Evolutionary conservation across 1,140 invertebrate genomes (phyloP), one percentile per base, ranked within the genome.

Genomic region (Lordiphosa stackelbergi): DNA sequence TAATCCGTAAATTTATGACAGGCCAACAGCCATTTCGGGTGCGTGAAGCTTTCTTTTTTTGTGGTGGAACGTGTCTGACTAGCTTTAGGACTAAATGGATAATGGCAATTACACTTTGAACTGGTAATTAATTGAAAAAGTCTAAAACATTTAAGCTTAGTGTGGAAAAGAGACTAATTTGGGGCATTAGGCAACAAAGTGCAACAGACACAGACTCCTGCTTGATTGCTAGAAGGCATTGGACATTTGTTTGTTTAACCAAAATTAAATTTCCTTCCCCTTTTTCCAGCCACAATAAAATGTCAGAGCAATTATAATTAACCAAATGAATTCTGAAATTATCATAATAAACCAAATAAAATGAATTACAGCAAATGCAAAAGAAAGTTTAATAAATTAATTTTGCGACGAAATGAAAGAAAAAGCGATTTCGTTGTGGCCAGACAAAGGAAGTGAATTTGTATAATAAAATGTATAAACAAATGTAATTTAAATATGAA

Each of bases 1-100:
- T 81, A 81, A 81, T 81, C 77, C 77, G 72, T 59, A 69, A 83
- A 81, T 81, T 81, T 81, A 81, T 81, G 77, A 77, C 72, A 81
- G 83, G 77, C 77, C 77, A 81, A 81, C 78, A 81, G 69, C 72
- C 72, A 83, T 81, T 72, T 62, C 62, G 42, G 53, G 52, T 69
- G 55, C 53, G 59, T 64, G 59, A 40, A 65, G 12, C 11, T 35
- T 48, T 42, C 10, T 45, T 16, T 3, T 43, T 38, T 34, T 47
- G 12, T n/a, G 36, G 35, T 34, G 58, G 35, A 55, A 66, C 72
- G 59, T 77, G 72, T 61, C 59, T 66, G 46, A 72, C 72, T 77
- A 69, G 68, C 72, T 60, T 34, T 40, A 7, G 11, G 63, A 58
- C 47, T 68, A 83, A 81, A 77, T 64, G 72, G 66, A 77, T 75